Evolutionary conservation across 2,797 vertebrate species (phyloP).

Genomic region (Octomys mimax): DNA sequence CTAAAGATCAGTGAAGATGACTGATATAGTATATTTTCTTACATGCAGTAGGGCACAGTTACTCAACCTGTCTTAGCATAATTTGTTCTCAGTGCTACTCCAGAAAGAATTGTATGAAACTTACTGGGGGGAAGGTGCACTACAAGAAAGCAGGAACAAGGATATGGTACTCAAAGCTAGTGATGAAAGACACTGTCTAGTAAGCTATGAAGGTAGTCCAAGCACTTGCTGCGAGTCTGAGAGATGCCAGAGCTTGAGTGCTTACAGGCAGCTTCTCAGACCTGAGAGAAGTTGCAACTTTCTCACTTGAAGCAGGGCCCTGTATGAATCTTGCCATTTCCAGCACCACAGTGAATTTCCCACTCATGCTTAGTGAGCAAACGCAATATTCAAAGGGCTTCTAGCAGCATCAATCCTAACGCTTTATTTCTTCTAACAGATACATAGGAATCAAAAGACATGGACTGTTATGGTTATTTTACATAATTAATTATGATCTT

Average conservation of each 20-base stretch:
- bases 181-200: neutral
- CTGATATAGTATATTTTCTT: neutral
- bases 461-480: neutral
- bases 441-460: no score
- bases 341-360: neutral
- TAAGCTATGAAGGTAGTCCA: rapidly evolving
- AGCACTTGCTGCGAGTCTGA: rapidly evolving
- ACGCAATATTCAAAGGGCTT: no score
- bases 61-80: rapidly evolving
- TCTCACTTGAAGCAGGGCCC: neutral
- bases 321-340: no score
- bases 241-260: neutral
- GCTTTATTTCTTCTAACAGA: neutral
- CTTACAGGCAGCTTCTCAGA: neutral
- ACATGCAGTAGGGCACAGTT: rapidly evolving
- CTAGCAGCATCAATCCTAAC: rapidly evolving
- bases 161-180: rapidly evolving
- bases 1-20: neutral
- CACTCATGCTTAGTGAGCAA: no score
- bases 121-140: rapidly evolving
- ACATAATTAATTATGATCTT: neutral
- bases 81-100: neutral
- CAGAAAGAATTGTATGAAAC: neutral
- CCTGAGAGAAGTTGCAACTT: neutral
- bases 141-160: rapidly evolving